These are phyloP conservation scores for Microcebus jonahi DNA, from an alignment of 2,113 vertebrate genomes.

Conservation along the genomic window DNA sequence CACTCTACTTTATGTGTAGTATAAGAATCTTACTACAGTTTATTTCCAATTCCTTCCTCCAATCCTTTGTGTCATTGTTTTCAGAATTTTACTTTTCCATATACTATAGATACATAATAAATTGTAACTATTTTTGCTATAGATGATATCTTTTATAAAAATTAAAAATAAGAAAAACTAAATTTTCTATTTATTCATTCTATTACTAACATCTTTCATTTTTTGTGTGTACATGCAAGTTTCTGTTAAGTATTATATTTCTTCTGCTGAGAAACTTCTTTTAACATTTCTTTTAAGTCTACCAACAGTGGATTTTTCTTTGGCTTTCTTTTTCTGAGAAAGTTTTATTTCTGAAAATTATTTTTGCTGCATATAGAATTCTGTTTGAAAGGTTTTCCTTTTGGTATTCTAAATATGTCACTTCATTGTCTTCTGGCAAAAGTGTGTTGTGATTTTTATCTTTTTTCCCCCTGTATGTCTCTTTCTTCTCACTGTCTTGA, in stretches of 20 bases:
- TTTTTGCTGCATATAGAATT: neutral
- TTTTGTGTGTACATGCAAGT: neutral
- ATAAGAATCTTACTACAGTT: neutral
- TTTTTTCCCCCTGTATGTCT: neutral
- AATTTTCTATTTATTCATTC: neutral
- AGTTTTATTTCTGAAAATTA: neutral
- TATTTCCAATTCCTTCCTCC: neutral
- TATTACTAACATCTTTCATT: neutral
- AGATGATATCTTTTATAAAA: neutral
- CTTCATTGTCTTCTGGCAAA: neutral
- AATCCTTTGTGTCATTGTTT: neutral
- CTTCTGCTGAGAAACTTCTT: neutral
- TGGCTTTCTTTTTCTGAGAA: neutral
- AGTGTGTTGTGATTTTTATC: neutral
- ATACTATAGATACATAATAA: neutral
- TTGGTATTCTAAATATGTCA: neutral
- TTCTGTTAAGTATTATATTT: neutral
- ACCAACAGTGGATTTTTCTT: neutral
- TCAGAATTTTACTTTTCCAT: neutral
- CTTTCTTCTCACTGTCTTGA: neutral
- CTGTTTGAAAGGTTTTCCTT: neutral
- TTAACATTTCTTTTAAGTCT: neutral
- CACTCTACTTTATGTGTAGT: neutral
- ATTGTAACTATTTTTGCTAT: neutral
- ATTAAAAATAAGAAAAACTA: neutral